Percentiles rank a stretch among this genome's conserved stretches.
Conservation (phyloP, 2,888 invertebrate genomes). For the Drosophila prostipennis region DNA sequence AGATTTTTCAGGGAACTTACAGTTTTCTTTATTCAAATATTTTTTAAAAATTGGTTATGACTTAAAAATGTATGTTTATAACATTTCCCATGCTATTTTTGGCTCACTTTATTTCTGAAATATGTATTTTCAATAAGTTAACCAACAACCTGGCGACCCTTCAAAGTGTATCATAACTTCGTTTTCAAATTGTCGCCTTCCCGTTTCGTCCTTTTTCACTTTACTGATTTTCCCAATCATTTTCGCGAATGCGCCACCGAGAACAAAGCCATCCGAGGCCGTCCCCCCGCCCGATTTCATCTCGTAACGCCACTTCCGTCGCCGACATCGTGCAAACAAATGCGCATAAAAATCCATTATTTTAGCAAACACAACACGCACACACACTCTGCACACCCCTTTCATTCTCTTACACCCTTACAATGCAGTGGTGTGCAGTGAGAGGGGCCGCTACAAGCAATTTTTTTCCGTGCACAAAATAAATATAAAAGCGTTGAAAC, state of each 20-base stretch:
- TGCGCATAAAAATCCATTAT: constrained; percentile 71
- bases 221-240: constrained; percentile 57
- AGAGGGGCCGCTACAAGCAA: constrained; percentile 31
- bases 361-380: constrained; percentile 59
- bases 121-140: too few species aligned
- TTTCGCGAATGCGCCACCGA: constrained; percentile 44
- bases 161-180: constrained; percentile 4
- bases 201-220: constrained; percentile 38
- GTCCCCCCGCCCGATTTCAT: not conserved
- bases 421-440: constrained; percentile 32
- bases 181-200: not conserved
- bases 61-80: too few species aligned
- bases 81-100: too few species aligned
- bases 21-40: too few species aligned
- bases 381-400: constrained; percentile 9
- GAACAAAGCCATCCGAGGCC: constrained; percentile 45
- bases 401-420: not conserved
- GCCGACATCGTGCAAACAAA: constrained; percentile 59
- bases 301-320: constrained; percentile 28
- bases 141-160: too few species aligned
- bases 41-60: too few species aligned
- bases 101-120: too few species aligned
- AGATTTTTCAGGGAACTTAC: too few species aligned
- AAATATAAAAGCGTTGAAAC: constrained; percentile 76
- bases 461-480: constrained; percentile 55